These are phyloP conservation scores for Hypsopygia costalis DNA, from an alignment of 2,888 invertebrate genomes.

Conservation along the genomic window DNA sequence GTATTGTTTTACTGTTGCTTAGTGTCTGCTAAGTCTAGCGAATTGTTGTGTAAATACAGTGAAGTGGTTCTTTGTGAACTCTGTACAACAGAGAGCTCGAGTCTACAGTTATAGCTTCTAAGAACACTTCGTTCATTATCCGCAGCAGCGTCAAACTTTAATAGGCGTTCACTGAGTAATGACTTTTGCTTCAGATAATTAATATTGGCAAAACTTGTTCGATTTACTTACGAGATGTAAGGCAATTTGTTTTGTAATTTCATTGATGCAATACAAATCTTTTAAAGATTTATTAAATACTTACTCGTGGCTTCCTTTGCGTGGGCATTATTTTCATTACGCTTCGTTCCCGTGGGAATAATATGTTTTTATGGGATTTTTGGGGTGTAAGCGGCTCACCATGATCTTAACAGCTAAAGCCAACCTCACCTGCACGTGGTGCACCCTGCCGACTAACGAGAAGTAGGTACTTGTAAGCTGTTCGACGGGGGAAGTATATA, in stretches of 20 bases:
- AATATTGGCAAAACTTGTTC: slow-evolving; percentile 5
- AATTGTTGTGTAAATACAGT: slow-evolving; percentile 46
- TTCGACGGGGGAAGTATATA: too few species aligned
- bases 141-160: slow-evolving; percentile 8
- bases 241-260: neutral
- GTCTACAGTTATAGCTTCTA: slow-evolving; percentile 16
- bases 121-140: slow-evolving; percentile 6
- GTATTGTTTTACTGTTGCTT: slow-evolving; percentile 7
- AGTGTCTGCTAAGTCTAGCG: slow-evolving; percentile 18
- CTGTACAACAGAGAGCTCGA: slow-evolving; percentile 17
- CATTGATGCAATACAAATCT: neutral
- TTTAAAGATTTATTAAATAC: neutral
- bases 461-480: too few species aligned
- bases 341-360: too few species aligned
- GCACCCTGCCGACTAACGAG: too few species aligned
- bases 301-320: too few species aligned
- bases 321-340: too few species aligned
- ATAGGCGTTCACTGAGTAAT: neutral
- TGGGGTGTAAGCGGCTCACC: too few species aligned
- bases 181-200: slow-evolving; percentile 2
- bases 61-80: slow-evolving; percentile 30
- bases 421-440: too few species aligned
- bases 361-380: too few species aligned
- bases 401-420: too few species aligned
- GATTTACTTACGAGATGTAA: neutral